phyloP scores from a whole-genome alignment of 2,797 vertebrate genomes.

The Parauchenoglanis punctatus region DNA sequence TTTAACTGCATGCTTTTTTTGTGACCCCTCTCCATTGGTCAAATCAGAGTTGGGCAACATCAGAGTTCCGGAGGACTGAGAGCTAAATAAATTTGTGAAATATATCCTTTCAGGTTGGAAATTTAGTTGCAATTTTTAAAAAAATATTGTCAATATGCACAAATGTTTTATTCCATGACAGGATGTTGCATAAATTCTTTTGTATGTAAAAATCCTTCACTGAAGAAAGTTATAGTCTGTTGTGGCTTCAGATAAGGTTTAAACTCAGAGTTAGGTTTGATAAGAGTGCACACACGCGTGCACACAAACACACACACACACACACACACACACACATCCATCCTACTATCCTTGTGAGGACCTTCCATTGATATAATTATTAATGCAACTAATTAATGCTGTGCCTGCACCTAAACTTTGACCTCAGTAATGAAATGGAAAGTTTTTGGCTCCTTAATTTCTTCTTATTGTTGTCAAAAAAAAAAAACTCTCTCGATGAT shows the following conservation, averaged over 20 bases:
- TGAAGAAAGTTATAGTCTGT: neutral
- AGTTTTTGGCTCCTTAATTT: too few species aligned
- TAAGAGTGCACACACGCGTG: neutral
- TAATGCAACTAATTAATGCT: too few species aligned
- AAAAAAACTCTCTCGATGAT: too few species aligned
- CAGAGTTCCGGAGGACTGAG: neutral
- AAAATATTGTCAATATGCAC: neutral
- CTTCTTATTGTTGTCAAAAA: too few species aligned
- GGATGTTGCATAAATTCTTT: neutral
- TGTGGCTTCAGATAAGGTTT: neutral
- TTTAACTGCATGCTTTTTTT: neutral
- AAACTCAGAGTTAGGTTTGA: neutral
- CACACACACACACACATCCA: neutral
- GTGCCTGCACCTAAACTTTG: too few species aligned
- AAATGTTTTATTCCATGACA: neutral
- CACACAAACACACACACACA: neutral
- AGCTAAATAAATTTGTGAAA: neutral
- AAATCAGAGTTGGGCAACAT: neutral
- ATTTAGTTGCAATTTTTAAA: neutral
- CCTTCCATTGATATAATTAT: too few species aligned
- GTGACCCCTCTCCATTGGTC: neutral
- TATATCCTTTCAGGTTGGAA: neutral
- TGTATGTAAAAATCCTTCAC: neutral
- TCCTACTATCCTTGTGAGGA: too few species aligned
- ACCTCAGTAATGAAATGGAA: too few species aligned